Evolutionary conservation across 2,888 invertebrate genomes (phyloP).

Genomic region (Leuctra nigra): DNA sequence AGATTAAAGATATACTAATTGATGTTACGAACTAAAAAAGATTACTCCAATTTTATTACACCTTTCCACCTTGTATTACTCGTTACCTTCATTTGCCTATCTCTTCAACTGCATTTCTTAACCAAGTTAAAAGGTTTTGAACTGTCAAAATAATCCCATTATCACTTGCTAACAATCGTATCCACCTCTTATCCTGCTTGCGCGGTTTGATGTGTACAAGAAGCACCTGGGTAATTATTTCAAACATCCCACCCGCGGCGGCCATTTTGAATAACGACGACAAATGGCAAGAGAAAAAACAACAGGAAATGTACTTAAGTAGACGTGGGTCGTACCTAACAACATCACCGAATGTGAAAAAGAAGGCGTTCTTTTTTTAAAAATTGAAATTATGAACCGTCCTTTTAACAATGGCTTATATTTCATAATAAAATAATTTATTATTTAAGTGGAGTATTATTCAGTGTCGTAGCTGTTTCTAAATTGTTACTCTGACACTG

Average conservation of each 20-base stretch:
- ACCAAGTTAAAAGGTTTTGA: too few species aligned
- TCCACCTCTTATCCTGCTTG: too few species aligned
- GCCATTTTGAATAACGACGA: slow-evolving; percentile 2
- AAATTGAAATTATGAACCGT: neutral
- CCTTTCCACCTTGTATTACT: too few species aligned
- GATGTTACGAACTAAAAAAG: too few species aligned
- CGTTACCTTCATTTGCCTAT: too few species aligned
- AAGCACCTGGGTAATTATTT: slow-evolving; percentile 4
- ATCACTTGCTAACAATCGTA: too few species aligned
- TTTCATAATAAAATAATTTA: slow-evolving; percentile 13
- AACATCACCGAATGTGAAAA: neutral
- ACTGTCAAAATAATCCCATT: too few species aligned
- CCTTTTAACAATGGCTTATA: slow-evolving; percentile 10
- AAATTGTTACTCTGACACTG: neutral
- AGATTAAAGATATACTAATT: too few species aligned
- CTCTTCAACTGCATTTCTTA: too few species aligned
- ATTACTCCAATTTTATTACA: too few species aligned
- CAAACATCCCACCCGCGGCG: slow-evolving; percentile 7
- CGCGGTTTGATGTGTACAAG: neutral
- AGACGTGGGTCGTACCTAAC: neutral
- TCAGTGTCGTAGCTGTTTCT: neutral
- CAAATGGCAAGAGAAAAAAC: slow-evolving; percentile 1
- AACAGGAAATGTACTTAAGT: slow-evolving; percentile 2
- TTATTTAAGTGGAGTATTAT: slow-evolving; percentile 13
- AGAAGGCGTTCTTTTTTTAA: slow-evolving; percentile 1